Base-by-base conservation (phyloP, 1,140 invertebrate genomes). In the Prorops nasuta region DNA sequence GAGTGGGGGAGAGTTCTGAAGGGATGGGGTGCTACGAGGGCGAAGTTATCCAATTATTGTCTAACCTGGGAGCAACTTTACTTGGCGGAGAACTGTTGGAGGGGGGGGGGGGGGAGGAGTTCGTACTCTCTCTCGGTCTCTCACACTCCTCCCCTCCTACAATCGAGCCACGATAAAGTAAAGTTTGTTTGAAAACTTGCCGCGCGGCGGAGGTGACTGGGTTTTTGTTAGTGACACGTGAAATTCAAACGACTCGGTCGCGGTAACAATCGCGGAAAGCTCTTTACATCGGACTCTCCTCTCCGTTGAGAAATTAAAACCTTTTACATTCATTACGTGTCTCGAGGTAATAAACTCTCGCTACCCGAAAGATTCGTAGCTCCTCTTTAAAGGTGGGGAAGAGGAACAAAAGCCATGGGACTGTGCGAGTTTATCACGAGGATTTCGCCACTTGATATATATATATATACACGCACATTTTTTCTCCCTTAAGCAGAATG, bases 1-100 rank as follows among this genome's bases (percentile, higher is more conserved):
- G 44, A 48, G 49, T 40, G 17, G 42, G 52, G 38, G 24, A 17
- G 58, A 54, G 51, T 55, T 56, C 48, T 18, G 32, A 40, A 44
- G 50, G 41, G 55, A 61, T 51, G 66, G 52, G 60, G 41, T 55
- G 58, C 58, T 65, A 59, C 59, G 69, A 71, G 69, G 68, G 67
- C 72, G 61, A 77, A 76, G 66, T 76, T 76, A 78, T 76, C 74
- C 74, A 76, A 76, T 76, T 76, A 76, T 76, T 76, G 73, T 78
- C 72, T 76, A 77, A 74, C 73, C 75, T 74, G 74, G 67, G 64
- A 74, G 72, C 72, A 75, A 77, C 69, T 76, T 76, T 71, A 66
- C 72, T 67, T 65, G 61, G 50, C 57, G 48, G 57, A 58, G 61
- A 56, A 64, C 45, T 54, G 54, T 57, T 43, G 60, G 51, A 37